Evolutionary conservation across 1,140 invertebrate genomes (phyloP), one percentile per base, ranked within the genome.

Genomic region (Drosophila murphyi): DNA sequence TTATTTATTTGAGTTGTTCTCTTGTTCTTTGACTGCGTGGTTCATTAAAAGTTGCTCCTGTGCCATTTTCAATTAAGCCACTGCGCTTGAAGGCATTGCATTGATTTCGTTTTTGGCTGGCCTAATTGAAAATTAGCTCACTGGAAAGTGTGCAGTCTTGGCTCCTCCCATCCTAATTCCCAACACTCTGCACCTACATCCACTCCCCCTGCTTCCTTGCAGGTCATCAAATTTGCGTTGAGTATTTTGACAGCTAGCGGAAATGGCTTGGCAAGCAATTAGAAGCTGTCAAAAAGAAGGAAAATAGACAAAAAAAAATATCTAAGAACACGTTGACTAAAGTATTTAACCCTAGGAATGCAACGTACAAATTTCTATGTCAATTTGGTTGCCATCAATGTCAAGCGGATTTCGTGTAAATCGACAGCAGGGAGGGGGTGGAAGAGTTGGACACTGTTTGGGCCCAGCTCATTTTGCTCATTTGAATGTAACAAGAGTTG

Each of bases 11-110:
- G 34, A 54, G 20, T 20, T 20, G 20, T 20, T 20, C 2, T 61
- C 68, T 59, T 56, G 67, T 51, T 54, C 39, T 50, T 52, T 39
- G 34, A 31, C 48, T 52, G 51, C 64, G 50, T 76, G 54, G 50
- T 87, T 87, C 82, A 87, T 86, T 87, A 87, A 86, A 86, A 86
- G 79, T 86, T 86, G 64, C 72, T 79, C 82, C 79, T 76, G 64
- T 68, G 64, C 82, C 77, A 79, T 70, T 86, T 86, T 76, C 82
- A 82, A 86, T 86, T 86, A 87, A 76, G 79, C 64, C 43, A 73
- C 56, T 76, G 57, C 48, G 71, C 82, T 76, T 61, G 28, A 37
- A 65, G 82, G 63, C 78, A 70, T 82, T 82, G 82, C 82, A 86
- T 86, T 86, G 82, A 86, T 87, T 86, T 72, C 57, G 65, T 79